Base-by-base conservation (phyloP, 1,140 invertebrate species). In the Triops cancriformis region DNA sequence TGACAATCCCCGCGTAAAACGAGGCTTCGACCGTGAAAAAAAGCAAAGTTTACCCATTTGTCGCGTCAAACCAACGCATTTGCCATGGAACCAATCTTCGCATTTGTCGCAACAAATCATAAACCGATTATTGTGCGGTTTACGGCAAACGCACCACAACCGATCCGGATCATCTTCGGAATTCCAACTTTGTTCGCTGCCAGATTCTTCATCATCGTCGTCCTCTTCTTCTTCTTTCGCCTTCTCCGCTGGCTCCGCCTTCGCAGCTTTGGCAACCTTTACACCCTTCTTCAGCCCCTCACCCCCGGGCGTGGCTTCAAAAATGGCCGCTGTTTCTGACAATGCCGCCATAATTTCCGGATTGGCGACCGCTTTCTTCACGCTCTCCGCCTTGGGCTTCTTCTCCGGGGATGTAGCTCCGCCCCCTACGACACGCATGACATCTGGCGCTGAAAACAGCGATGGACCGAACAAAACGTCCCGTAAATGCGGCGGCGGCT, bases 21-120 rank as follows among this genome's bases (percentile, higher is more conserved):
- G n/a, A 73, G 23, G 12, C 12, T 73, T 31, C 31, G 31, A 73
- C 43, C 76, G 80, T 82, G n/a, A n/a, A 37, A 37, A 37, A 37
- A 37, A 37, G 31, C 31, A 64, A 64, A 64, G 10, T 64, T 86
- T 85, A 86, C 93, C 91, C 90, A 94, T 93, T 1, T 90, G 90
- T 86, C 95, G 95, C 18, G 94, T 96, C 6, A 98, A 91, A 79
- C 94, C 94, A 7, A 98, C 96, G 86, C 96, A 98, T 82, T 93
- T 94, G 9, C 96, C 96, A 85, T 98, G 97, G 83, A 95, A 98
- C 96, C 96, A 98, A 82, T 98, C 95, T 84, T 97, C 93, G 85
- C 96, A 98, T 1, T 89, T 89, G 85, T 98, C 97, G 84, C 97
- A 98, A 83, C 94, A 96, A 82, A 98, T 98, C 97, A 98, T 98